Evolutionary conservation across 2,113 vertebrate species (phyloP).

Genomic region (Cyrtonyx montezumae): DNA sequence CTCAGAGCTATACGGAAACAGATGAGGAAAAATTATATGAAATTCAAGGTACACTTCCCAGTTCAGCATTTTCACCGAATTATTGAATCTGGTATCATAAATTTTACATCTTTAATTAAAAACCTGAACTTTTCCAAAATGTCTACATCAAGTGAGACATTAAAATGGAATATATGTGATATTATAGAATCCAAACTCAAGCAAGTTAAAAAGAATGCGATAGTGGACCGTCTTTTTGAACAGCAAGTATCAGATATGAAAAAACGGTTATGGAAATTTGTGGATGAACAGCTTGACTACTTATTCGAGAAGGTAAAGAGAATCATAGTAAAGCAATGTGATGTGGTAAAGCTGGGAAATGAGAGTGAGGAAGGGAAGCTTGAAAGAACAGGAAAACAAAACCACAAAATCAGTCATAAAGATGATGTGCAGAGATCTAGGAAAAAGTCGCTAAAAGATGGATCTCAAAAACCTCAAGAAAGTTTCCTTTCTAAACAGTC

Average conservation of each 20-base stretch:
- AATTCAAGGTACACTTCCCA: conserved; percentile 92
- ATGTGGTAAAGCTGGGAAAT: conserved; percentile 58
- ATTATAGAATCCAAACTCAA: conserved; percentile 84
- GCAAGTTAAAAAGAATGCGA: conserved; percentile 89
- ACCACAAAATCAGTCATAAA: conserved; percentile 48
- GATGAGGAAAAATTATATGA: conserved; percentile 95
- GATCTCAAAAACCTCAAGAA: conserved; percentile 64
- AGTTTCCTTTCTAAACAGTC: conserved; percentile 38
- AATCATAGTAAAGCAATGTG: conserved; percentile 79
- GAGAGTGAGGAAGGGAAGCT: conserved; percentile 63
- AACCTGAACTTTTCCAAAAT: conserved; percentile 85
- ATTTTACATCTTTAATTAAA: conserved; percentile 89
- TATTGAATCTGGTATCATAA: conserved; percentile 89
- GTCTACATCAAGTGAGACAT: conserved; percentile 75
- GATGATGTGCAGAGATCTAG: conserved; percentile 31
- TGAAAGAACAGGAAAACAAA: conserved; percentile 36
- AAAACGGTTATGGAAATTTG: conserved; percentile 94
- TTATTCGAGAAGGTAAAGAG: conserved; percentile 87
- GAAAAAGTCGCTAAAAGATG: conserved; percentile 59
- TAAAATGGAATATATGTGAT: conserved; percentile 87
- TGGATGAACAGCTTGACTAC: conserved; percentile 91
- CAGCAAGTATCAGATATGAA: conserved; percentile 91
- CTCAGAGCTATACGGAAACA: conserved; percentile 85
- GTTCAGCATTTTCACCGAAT: conserved; percentile 89
- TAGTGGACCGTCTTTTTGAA: conserved; percentile 93